These are phyloP conservation scores for Pseudochromis fuscus DNA, from an alignment of 2,797 vertebrate species.

Conservation along the genomic window DNA sequence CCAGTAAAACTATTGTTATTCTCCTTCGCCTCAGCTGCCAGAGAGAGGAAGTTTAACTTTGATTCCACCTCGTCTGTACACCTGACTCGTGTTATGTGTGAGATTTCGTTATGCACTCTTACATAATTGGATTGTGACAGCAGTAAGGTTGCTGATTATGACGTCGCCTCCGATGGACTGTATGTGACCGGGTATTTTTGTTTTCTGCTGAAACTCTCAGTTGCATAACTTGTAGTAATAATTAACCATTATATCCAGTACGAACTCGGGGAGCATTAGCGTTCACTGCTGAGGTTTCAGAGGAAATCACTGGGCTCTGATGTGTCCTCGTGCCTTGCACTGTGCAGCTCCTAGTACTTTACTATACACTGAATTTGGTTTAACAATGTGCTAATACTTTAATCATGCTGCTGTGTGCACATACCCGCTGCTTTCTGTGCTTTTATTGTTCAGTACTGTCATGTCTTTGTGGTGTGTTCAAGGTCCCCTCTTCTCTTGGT, in stretches of 20 bases:
- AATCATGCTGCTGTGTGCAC: background rate
- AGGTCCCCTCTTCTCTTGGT: background rate
- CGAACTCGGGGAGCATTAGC: background rate
- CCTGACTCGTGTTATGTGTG: background rate
- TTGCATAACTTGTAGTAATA: constrained; percentile 40
- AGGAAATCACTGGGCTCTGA: constrained; percentile 7
- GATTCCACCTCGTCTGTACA: background rate
- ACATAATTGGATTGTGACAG: constrained; percentile 21
- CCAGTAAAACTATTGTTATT: background rate
- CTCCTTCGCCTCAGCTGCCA: background rate
- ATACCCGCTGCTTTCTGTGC: background rate
- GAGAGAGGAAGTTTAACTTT: background rate
- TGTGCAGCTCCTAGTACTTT: background rate
- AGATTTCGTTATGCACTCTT: background rate
- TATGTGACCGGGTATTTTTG: constrained; percentile 36
- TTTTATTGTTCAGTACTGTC: background rate
- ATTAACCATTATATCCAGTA: constrained; percentile 13
- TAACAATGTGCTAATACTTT: background rate
- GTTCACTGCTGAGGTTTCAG: background rate
- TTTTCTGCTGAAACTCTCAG: constrained; percentile 23
- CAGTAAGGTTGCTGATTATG: background rate
- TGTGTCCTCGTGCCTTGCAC: background rate
- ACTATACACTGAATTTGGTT: background rate
- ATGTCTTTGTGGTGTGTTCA: background rate
- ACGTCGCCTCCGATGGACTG: background rate